Evolutionary conservation across 64 coral and sea anemone genomes (phyloP), one percentile per base, ranked within the genome.

Genomic region (Trachythela sp.): DNA sequence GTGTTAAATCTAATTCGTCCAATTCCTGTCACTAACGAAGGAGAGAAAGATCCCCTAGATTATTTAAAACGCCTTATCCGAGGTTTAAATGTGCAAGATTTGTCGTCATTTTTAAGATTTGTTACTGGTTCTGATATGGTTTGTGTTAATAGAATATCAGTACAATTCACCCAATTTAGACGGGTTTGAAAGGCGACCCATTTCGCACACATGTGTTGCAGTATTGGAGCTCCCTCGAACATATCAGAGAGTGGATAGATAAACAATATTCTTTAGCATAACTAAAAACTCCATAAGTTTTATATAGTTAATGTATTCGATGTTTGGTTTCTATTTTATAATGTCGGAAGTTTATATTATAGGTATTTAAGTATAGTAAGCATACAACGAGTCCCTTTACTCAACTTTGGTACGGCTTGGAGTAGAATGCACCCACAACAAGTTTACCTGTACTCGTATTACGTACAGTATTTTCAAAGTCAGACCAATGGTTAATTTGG

Each of bases 121-220:
- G 38, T 54, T 18, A 92, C 76, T 83, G 86, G 49, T 22, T 67
- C 86, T 48, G 86, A 92, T 75, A 58, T 92, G 35, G 83, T 88
- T 33, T 77, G 91, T 83, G 85, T 83, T 32, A 31, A 48, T 30
- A n/a, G 31, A 36, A 27, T 92, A 36, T 9, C 31, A 15, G 52
- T 92, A 38, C 22, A 72, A 33, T 92, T 92, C 67, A 84, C 34
- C 49, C 51, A n/a, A 39, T 34, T 24, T 87, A 20, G 85, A 84
- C 15, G 86, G 86, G 50, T 84, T 92, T 41, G 86, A 24, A 40
- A 64, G 64, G 41, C 48, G 86, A 14, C 91, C 86, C 20, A 92
- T 88, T 41, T 70, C 86, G 13, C 91, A 88, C 48, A 88, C 67
- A 18, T 88, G 86, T 15, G 34, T 24, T 33, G 40, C 22, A 41